Percentiles rank a stretch among this genome's conserved stretches.
These are phyloP conservation scores for Calycopis cecrops DNA, from an alignment of 1,140 invertebrate genomes.

Conservation along the genomic window DNA sequence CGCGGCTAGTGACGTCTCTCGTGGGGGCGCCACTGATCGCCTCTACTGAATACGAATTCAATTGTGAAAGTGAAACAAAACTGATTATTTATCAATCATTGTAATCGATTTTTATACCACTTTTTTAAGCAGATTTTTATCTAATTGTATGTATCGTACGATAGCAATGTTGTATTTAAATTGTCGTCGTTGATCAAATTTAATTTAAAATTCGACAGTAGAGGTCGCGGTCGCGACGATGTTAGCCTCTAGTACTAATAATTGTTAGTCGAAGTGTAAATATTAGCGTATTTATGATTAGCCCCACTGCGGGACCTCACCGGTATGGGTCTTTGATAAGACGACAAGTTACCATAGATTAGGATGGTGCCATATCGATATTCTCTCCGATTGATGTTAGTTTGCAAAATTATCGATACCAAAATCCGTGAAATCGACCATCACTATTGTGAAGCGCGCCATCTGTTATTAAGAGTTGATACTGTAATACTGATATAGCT, in stretches of 20 bases:
- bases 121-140: no score
- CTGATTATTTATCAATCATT: no score
- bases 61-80: no score
- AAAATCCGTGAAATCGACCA: slow-evolving; percentile 4
- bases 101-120: no score
- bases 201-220: neutral
- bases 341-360: slow-evolving; percentile 63
- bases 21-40: neutral
- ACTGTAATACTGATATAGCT: neutral
- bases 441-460: neutral
- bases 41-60: no score
- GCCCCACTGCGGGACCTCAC: slow-evolving; percentile 31
- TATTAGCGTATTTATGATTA: slow-evolving; percentile 66
- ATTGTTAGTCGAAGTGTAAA: slow-evolving; percentile 63
- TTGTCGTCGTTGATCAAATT: no score
- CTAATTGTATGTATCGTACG: no score
- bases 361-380: slow-evolving; percentile 62
- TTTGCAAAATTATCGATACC: slow-evolving; percentile 17
- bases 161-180: no score
- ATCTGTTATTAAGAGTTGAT: neutral
- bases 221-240: slow-evolving; percentile 8
- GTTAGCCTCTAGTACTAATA: slow-evolving; percentile 39
- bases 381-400: slow-evolving; percentile 25
- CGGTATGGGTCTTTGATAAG: slow-evolving; percentile 1
- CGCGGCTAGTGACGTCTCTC: slow-evolving; percentile 49